Evolutionary conservation across 2,797 vertebrate species (phyloP).

Genomic region (Pteronotus mesoamericanus): DNA sequence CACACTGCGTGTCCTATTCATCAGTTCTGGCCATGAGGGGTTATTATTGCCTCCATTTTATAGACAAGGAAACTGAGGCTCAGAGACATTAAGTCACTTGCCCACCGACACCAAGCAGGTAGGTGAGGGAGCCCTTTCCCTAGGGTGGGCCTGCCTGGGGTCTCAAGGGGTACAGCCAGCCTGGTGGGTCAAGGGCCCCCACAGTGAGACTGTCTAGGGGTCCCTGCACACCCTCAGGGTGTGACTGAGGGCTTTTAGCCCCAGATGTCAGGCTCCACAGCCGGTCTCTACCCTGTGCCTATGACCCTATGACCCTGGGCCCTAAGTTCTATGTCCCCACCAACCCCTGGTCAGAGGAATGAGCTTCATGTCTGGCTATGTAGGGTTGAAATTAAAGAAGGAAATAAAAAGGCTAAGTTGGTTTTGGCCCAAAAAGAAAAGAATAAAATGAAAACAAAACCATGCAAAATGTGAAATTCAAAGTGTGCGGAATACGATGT

Average conservation of each 20-base stretch:
- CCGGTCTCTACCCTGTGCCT: not conserved
- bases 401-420: constrained; percentile 64
- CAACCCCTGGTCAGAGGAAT: constrained; percentile 19
- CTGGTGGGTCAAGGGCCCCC: not conserved
- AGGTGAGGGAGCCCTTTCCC: not conserved
- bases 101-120: not conserved
- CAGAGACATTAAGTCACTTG: not conserved
- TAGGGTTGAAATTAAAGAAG: constrained; percentile 64
- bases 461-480: constrained; percentile 57
- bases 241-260: not conserved
- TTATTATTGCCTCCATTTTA: not conserved
- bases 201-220: not conserved
- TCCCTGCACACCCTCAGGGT: not conserved
- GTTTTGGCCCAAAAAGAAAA: constrained; percentile 65
- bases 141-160: not conserved
- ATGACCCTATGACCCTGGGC: not conserved
- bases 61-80: not conserved
- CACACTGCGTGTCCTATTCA: too few species aligned
- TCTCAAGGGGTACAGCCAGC: not conserved
- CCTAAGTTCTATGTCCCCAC: not conserved
- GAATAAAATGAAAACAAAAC: constrained; percentile 6
- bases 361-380: constrained; percentile 69
- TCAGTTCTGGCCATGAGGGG: not conserved
- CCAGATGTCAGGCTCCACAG: not conserved
- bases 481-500: constrained; percentile 54